Percentiles rank a stretch among this genome's conserved stretches.
These are phyloP conservation scores for Epizoanthus illoricatus DNA, from an alignment of 92 coral and sea anemone genomes.

Conservation along the genomic window DNA sequence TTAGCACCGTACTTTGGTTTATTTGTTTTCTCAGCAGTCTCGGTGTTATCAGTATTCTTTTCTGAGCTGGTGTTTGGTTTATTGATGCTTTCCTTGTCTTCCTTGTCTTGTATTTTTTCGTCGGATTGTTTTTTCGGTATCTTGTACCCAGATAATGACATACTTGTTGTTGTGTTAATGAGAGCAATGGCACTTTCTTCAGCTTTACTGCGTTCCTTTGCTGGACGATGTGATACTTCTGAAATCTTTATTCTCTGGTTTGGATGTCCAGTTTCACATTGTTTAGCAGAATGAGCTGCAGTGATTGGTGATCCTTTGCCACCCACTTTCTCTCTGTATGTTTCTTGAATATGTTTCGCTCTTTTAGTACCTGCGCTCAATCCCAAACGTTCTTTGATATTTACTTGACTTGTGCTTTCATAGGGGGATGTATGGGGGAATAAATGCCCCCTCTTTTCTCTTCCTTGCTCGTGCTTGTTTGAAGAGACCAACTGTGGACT, in stretches of 20 bases:
- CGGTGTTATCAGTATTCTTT: no score
- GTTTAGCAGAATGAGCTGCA: not conserved
- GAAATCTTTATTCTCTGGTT: not conserved
- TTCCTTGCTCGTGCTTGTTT: conserved; percentile 9
- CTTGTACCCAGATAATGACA: not conserved
- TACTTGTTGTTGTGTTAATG: not conserved
- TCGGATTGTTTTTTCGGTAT: not conserved
- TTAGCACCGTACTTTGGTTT: not conserved
- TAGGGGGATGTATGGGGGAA: no score
- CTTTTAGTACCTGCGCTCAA: not conserved
- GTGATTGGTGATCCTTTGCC: not conserved
- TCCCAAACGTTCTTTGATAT: no score
- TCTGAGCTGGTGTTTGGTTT: not conserved
- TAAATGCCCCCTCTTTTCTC: not conserved
- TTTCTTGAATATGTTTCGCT: not conserved
- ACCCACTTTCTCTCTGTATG: not conserved
- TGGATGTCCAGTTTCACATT: not conserved
- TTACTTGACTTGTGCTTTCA: no score
- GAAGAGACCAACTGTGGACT: not conserved
- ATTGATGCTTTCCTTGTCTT: not conserved
- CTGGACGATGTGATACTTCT: not conserved
- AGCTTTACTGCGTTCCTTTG: not conserved
- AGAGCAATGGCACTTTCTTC: not conserved
- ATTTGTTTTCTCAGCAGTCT: not conserved
- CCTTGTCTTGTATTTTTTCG: not conserved